Percentiles rank a stretch among this genome's conserved stretches.
Evolutionary conservation across 1,140 invertebrate species (phyloP).

Genomic region (Solen grandis): DNA sequence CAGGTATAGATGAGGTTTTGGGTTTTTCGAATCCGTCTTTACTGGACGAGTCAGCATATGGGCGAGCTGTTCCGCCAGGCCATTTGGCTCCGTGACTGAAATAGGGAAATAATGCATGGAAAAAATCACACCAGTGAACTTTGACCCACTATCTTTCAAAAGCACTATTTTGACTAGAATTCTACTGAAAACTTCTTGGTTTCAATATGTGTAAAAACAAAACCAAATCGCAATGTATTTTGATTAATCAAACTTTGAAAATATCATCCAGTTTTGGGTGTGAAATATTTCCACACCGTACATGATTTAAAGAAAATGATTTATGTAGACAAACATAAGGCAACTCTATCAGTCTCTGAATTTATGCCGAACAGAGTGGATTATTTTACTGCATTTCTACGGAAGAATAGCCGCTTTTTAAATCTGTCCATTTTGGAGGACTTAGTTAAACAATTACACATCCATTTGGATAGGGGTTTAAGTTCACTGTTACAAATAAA

Average conservation of each 20-base stretch:
- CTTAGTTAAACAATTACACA: too few relatives aligned
- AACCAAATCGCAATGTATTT: background rate
- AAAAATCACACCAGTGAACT: background rate
- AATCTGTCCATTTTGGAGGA: too few relatives aligned
- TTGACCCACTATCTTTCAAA: background rate
- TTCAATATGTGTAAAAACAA: background rate
- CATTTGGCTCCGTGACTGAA: constrained; percentile 47
- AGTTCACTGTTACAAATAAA: too few relatives aligned
- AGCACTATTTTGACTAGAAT: background rate
- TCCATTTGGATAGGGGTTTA: too few relatives aligned
- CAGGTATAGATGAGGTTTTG: constrained; percentile 38
- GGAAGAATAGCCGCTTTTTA: background rate
- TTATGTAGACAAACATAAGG: too few relatives aligned
- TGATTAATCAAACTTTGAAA: background rate
- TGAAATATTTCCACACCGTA: too few relatives aligned
- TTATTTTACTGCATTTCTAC: background rate
- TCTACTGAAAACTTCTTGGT: background rate
- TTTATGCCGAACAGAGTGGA: too few relatives aligned
- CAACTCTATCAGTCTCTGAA: too few relatives aligned
- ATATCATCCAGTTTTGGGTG: too few relatives aligned
- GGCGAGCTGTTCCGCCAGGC: constrained; percentile 23
- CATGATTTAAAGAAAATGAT: too few relatives aligned
- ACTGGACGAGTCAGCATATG: constrained; percentile 37
- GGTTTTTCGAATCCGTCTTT: constrained; percentile 63
- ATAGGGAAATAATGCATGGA: background rate